Evolutionary conservation across 37 sponge, comb jelly and placozoan species (phyloP), one percentile per base, ranked within the genome.

Genomic region (Aphrocallistes beatrix): DNA sequence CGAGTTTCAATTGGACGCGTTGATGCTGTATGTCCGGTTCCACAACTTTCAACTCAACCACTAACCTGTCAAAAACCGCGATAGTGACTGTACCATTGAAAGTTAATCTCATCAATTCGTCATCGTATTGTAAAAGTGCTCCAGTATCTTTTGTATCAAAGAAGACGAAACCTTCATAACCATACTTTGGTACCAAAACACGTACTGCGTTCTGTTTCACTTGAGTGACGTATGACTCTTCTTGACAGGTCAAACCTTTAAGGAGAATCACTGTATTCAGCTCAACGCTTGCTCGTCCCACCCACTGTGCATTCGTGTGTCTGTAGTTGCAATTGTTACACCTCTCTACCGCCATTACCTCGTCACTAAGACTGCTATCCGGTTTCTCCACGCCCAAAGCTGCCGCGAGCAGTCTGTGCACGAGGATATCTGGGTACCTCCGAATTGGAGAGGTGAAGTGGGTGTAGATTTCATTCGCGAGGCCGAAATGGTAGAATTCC

Each of bases 391-490:
- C 92, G 0, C 88, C 86, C 51, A 98, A 88, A 21, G 94, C 51
- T 0, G 89, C 90, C 23, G 99, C 95, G 13, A 98, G 87, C 37
- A 98, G 89, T 16, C 99, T 87, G 87, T 98, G 99, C 0, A 98
- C 99, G 16, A 98, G 88, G 38, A 98, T 37, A 83, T 98, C 99
- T 1, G 95, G 85, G 45, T 98, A 98, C 32, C 99, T 88, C 81
- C 99, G 86, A 32, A 98, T 98, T 0, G 99, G 99, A n/a, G 99
- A 98, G 9, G 99, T 98, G 85, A 94, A 98, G 82, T 98, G 99
- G 39, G 99, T 98, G 86, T 98, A 98, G 39, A 94, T 93, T 30
- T 92, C 91, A 9, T 92, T 90, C 50, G 99, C 99, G 39, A 98
- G 87, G 30, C 99, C 99, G 60, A 95, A 98, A 49, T 98, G 99